A percentile compares a stretch with the other conserved stretches of the same genome.
These are phyloP conservation scores for Cyclina sinensis DNA, from an alignment of 1,140 invertebrate species.

Conservation along the genomic window DNA sequence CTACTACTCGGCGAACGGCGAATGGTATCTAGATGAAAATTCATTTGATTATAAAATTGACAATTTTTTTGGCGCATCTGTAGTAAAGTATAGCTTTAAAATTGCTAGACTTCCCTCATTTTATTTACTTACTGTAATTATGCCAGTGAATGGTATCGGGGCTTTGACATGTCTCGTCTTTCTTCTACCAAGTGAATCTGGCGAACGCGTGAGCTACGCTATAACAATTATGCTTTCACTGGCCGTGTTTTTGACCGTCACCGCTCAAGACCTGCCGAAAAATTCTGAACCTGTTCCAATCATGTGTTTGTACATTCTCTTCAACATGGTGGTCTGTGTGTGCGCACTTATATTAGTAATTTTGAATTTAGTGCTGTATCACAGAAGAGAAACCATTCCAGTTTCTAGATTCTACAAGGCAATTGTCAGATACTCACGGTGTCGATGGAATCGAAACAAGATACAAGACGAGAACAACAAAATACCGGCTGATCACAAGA, in stretches of 20 bases:
- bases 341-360: not conserved
- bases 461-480: not conserved
- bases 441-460: not conserved
- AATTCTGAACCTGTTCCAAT: constrained; percentile 87
- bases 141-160: constrained; percentile 88
- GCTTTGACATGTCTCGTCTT: constrained; percentile 88
- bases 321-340: constrained; percentile 2
- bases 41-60: not conserved
- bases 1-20: not conserved
- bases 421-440: not conserved
- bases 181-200: constrained; percentile 88
- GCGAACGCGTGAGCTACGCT: constrained; percentile 88
- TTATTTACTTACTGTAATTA: constrained; percentile 88
- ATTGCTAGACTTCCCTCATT: constrained; percentile 72
- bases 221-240: constrained; percentile 88
- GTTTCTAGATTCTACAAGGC: not conserved
- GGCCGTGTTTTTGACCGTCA: constrained; percentile 88
- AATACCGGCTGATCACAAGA: not conserved
- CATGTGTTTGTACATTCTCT: constrained; percentile 81
- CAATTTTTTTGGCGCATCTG: not conserved
- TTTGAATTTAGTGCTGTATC: constrained; percentile 20
- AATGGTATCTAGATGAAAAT: constrained; percentile 9
- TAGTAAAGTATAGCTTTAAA: not conserved
- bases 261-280: constrained; percentile 89
- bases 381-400: not conserved